Evolutionary conservation across 2,113 vertebrate species (phyloP).

Genomic region (Hippolais icterina): DNA sequence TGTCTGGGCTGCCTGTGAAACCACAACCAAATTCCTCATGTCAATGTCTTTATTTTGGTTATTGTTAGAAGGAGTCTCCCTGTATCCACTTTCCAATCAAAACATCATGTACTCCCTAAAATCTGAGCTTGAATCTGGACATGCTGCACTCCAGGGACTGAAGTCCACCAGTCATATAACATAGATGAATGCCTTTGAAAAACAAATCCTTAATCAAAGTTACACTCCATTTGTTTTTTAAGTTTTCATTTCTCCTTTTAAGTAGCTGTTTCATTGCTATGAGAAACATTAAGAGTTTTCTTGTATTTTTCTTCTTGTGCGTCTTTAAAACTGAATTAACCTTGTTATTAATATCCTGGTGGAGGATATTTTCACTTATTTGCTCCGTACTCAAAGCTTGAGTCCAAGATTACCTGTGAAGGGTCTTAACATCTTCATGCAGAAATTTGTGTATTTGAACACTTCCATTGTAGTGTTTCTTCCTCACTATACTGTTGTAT

Average conservation of each 20-base stretch:
- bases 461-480: neutral
- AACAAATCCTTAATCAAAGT: constrained; percentile 30
- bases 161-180: neutral
- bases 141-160: neutral
- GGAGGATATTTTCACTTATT: neutral
- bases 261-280: neutral
- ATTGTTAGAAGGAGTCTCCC: constrained; percentile 36
- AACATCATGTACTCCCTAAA: constrained; percentile 29
- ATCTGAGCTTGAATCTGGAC: neutral
- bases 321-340: neutral
- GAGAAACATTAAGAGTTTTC: neutral
- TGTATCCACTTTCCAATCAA: constrained; percentile 45
- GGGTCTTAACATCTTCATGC: neutral
- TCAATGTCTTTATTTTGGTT: constrained; percentile 40
- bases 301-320: neutral
- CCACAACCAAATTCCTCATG: constrained; percentile 11
- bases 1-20: constrained; percentile 5
- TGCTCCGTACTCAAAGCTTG: neutral
- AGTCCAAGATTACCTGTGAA: neutral
- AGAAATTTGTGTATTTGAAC: neutral
- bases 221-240: constrained; percentile 26
- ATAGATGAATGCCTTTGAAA: constrained; percentile 20
- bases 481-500: neutral
- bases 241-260: constrained; percentile 25
- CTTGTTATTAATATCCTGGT: neutral